Evolutionary conservation across 1,140 invertebrate genomes (phyloP).

Genomic region (Drosophila chauvacae): DNA sequence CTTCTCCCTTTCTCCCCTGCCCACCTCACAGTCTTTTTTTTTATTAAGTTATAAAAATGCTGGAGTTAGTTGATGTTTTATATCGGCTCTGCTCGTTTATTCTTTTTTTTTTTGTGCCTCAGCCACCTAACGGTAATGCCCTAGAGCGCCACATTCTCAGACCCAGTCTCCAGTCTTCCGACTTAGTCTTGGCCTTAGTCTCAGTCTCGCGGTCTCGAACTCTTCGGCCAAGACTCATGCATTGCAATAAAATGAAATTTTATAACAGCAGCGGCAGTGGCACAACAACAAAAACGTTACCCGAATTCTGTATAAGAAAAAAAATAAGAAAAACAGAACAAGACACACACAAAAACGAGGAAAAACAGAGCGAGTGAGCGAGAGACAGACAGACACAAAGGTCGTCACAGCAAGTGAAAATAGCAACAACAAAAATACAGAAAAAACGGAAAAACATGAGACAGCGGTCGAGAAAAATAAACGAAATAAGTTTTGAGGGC

Average conservation of each 20-base stretch:
- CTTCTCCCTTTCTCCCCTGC: constrained; percentile 9
- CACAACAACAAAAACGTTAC: constrained; percentile 52
- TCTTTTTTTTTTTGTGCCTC: constrained; percentile 32
- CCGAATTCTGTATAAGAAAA: constrained; percentile 52
- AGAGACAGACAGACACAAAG: constrained; percentile 47
- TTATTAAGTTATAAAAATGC: constrained; percentile 80
- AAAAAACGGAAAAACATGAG: constrained; percentile 7
- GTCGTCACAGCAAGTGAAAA: constrained; percentile 79
- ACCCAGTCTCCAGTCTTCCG: constrained; percentile 17
- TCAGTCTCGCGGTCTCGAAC: constrained; percentile 15
- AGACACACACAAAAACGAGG: constrained; percentile 20
- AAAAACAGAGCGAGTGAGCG: constrained; percentile 22
- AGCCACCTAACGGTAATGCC: constrained; percentile 67
- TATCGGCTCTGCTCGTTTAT: constrained; percentile 27
- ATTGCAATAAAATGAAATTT: constrained; percentile 80
- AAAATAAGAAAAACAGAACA: constrained; percentile 13
- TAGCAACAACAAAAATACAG: constrained; percentile 42
- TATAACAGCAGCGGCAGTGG: constrained; percentile 51
- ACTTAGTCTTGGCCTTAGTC: constrained; percentile 3
- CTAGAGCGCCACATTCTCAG: constrained; percentile 54
- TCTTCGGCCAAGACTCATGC: constrained; percentile 36
- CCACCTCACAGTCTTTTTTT: constrained; percentile 44
- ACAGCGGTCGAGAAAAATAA: constrained; percentile 44
- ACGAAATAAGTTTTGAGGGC: constrained; percentile 48
- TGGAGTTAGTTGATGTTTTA: constrained; percentile 53